Evolutionary conservation across 2,888 invertebrate species (phyloP), one percentile per base, ranked within the genome.

Genomic region (Myathropa florea): DNA sequence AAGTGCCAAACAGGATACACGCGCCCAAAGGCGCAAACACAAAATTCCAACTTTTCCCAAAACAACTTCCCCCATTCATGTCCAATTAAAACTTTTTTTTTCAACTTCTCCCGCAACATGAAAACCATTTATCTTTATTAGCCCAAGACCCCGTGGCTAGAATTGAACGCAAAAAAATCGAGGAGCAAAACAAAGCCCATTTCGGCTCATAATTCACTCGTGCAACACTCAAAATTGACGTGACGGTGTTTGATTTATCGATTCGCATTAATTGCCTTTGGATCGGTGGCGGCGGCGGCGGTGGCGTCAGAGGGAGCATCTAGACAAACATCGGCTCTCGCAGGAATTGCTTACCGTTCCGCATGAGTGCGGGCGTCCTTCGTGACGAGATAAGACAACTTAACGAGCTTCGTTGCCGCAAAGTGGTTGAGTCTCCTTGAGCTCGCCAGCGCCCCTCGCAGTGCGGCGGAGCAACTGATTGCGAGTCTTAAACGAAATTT

Each of bases 231-330:
- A 46, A 46, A 46, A 46, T 46, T 18, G 18, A 46, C 46, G 46
- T 46, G 46, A 46, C 28, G 26, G 7, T 70, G 24, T 59, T 23
- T 70, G 26, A 70, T 70, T 59, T 70, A 70, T 70, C 55, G 70
- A 70, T 59, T 57, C 46, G 46, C 67, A 53, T 46, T 65, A 53
- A 28, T 36, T 28, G 23, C 26, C 36, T 36, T 36, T 23, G 24
- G 23, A 30, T 55, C 21, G 18, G 39, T 7, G n/a, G 46, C 18
- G n/a, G 39, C 28, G 4, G 6, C n/a, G n/a, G n/a, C n/a, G n/a
- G n/a, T n/a, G 33, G 12, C 10, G 33, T 33, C 2, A 10, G 33
- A 33, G 33, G 0, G 12, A 12, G 33, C 12, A 33, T 33, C 33
- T 39, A 39, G 39, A 39, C n/a, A n/a, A 39, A n/a, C 46, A 18